Evolutionary conservation across 1,140 invertebrate genomes (phyloP).

Genomic region (Drosophila sulfurigaster): DNA sequence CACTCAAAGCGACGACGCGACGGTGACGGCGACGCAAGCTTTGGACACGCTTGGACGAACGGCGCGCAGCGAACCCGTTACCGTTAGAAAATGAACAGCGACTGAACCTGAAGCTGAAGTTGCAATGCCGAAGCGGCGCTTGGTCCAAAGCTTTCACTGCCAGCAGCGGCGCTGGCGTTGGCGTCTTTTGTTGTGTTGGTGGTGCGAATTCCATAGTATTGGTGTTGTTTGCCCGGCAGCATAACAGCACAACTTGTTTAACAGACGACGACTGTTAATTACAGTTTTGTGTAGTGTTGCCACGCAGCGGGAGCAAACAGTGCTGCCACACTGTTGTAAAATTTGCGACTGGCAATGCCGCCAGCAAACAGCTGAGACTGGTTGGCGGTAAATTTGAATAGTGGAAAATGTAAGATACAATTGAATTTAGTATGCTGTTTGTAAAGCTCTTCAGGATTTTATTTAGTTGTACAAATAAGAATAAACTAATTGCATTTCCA

Average conservation of each 20-base stretch:
- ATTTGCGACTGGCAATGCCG: conserved; percentile 23
- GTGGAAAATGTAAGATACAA: background rate
- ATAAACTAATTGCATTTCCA: background rate
- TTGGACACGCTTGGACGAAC: conserved; percentile 24
- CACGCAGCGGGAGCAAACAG: background rate
- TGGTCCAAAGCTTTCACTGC: conserved; percentile 42
- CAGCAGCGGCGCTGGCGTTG: conserved; percentile 25
- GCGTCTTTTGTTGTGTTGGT: conserved; percentile 27
- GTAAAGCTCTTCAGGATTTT: background rate
- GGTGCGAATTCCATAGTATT: conserved; percentile 17
- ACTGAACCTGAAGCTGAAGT: conserved; percentile 44
- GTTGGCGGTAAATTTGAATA: conserved; percentile 32
- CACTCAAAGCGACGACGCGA: conserved; percentile 18
- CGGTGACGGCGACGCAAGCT: conserved; percentile 41
- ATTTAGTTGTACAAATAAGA: background rate
- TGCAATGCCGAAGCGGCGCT: conserved; percentile 42
- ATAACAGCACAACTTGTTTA: conserved; percentile 17
- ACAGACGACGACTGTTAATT: conserved; percentile 12
- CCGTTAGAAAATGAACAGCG: conserved; percentile 57
- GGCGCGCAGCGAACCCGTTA: conserved; percentile 46
- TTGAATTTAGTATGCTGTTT: background rate
- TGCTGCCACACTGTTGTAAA: conserved; percentile 14
- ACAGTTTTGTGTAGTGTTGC: conserved; percentile 4
- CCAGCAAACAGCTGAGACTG: conserved; percentile 1
- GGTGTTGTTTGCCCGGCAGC: conserved; percentile 38